Conservation (phyloP, 1,140 invertebrate species). For the Venustaconcha ellipsiformis region DNA sequence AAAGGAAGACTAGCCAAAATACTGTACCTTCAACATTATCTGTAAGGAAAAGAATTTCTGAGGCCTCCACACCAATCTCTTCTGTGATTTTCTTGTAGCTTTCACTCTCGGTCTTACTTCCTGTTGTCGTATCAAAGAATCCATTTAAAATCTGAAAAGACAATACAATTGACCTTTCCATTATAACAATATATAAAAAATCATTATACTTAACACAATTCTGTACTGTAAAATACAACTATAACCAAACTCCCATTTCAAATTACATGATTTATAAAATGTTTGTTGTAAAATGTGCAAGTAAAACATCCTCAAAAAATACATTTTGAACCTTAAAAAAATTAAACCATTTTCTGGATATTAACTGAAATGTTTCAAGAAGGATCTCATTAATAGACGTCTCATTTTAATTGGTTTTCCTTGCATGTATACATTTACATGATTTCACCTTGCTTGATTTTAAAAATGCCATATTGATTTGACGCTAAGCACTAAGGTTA, state of each 20-base stretch:
- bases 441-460: too few relatives aligned
- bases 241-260: neutral
- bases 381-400: too few relatives aligned
- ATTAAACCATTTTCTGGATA: too few relatives aligned
- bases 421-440: too few relatives aligned
- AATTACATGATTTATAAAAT: neutral
- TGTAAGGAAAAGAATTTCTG: slow-evolving; percentile 86
- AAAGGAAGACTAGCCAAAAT: neutral
- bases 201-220: neutral
- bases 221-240: neutral
- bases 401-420: too few relatives aligned
- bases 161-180: slow-evolving; percentile 2
- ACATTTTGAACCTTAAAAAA: too few relatives aligned
- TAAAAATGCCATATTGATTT: too few relatives aligned
- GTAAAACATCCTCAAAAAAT: neutral
- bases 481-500: too few relatives aligned
- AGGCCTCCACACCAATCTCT: slow-evolving; percentile 74
- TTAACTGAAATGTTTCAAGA: too few relatives aligned
- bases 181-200: neutral
- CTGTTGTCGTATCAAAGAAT: slow-evolving; percentile 89
- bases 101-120: slow-evolving; percentile 76
- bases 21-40: slow-evolving; percentile 83
- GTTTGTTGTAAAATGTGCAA: neutral
- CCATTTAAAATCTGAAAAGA: slow-evolving; percentile 77
- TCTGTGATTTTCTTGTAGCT: slow-evolving; percentile 77